Percentiles rank a stretch among this genome's conserved stretches.
Conservation (phyloP, 2,113 vertebrate species). For the Pogona vitticeps region DNA sequence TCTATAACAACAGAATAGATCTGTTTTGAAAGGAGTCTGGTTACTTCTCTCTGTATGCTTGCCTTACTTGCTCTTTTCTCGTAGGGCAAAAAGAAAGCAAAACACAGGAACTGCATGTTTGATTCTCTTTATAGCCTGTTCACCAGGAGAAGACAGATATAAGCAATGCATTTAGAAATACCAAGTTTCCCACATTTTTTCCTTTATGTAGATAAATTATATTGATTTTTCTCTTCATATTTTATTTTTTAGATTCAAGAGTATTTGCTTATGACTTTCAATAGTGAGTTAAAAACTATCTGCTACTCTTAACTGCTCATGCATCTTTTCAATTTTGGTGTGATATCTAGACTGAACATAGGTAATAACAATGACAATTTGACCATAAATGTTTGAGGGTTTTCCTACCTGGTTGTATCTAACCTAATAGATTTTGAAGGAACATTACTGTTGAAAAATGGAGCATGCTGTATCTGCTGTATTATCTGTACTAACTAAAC, state of each 20-base stretch:
- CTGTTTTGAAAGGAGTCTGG: neutral
- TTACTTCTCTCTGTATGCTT: slow-evolving; percentile 20
- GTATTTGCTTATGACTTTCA: slow-evolving; percentile 35
- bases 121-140: neutral
- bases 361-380: neutral
- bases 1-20: slow-evolving; percentile 9
- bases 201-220: neutral
- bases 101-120: neutral
- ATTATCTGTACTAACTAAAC: neutral
- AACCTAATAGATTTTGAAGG: neutral
- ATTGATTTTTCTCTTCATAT: neutral
- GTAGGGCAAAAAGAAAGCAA: neutral
- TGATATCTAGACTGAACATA: neutral
- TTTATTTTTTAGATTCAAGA: neutral
- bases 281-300: slow-evolving; percentile 47
- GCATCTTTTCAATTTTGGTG: neutral
- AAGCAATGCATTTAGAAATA: neutral
- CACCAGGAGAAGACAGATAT: neutral
- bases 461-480: neutral
- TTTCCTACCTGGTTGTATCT: neutral
- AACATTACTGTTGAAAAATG: neutral
- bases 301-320: slow-evolving; percentile 11
- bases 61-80: slow-evolving; percentile 28
- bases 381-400: neutral
- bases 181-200: too few species aligned